These are phyloP conservation scores for Todiramphus chloris DNA, from an alignment of 2,113 vertebrate species.

Conservation along the genomic window DNA sequence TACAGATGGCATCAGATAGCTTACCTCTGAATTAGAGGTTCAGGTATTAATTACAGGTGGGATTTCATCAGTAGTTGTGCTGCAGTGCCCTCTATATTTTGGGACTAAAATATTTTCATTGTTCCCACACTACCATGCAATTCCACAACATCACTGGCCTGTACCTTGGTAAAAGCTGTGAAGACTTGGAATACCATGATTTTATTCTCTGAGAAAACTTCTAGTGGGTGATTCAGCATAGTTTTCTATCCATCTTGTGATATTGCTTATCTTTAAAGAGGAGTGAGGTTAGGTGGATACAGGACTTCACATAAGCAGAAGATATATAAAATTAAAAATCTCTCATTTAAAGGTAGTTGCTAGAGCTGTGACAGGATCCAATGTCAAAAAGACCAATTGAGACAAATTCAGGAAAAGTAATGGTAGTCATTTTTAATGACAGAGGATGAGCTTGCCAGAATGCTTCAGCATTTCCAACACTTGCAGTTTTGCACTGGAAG, in stretches of 20 bases:
- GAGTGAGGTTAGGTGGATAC: not conserved
- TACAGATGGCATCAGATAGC: not conserved
- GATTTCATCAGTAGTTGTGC: not conserved
- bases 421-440: not conserved
- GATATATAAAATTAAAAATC: not conserved
- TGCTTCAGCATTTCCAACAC: not conserved
- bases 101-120: not conserved
- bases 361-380: not conserved
- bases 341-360: not conserved
- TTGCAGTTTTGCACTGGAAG: not conserved
- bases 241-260: not conserved
- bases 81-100: not conserved
- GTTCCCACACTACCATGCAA: accelerated
- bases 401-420: not conserved
- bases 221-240: no score
- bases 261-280: not conserved
- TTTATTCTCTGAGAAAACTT: not conserved
- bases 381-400: not conserved
- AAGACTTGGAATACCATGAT: not conserved
- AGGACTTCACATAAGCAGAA: not conserved
- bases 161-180: not conserved
- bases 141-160: not conserved
- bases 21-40: not conserved
- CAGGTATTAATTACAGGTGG: not conserved
- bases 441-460: not conserved